Base-by-base conservation (phyloP, 2,113 vertebrate genomes). In the Perognathus longimembris region DNA sequence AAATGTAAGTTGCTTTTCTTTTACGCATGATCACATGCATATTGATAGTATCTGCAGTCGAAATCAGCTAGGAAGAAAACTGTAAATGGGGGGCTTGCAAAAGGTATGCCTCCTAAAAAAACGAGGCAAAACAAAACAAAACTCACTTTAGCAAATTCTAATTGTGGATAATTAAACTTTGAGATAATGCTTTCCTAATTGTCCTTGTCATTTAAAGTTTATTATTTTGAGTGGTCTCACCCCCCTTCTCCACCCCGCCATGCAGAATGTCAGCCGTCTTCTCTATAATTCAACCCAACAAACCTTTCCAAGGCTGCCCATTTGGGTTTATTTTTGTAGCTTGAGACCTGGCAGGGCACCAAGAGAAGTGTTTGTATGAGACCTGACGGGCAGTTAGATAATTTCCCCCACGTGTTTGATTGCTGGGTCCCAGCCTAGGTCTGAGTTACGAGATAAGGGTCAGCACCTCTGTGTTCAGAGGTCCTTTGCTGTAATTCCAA, bases 71-170 rank as follows among this genome's bases (percentile, higher is more conserved):
- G 86, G 75, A 54, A 34, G 34, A 81, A 59, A 75, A 5, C 32
- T 78, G 21, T 86, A 95, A 89, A 64, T 38, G n/a, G 69, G 67
- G 11, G 6, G 32, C 42, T 95, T 91, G 34, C 34, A 82, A 69
- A 85, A 66, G 1, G 38, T 78, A 34, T 50, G 6, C 34, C 22
- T 12, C 34, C 22, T 0, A 61, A 59, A 21, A 71, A 50, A 18
- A 54, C 14, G 17, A 18, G 17, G 14, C 12, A 18, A 54, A 18
- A 54, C 14, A 54, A 54, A 54, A 54, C 50, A 54, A 54, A 54
- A 54, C 15, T 54, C 50, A 54, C 12, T 54, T 54, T 54, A 17
- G 15, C 50, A 54, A 18, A 54, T 18, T 15, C 50, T 54, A 54
- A 54, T 54, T 54, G 50, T 40, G 32, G 26, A 42, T 82, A 78